phyloP scores from a whole-genome alignment of 23 tunicate species.

The Pegea sp. region DNA sequence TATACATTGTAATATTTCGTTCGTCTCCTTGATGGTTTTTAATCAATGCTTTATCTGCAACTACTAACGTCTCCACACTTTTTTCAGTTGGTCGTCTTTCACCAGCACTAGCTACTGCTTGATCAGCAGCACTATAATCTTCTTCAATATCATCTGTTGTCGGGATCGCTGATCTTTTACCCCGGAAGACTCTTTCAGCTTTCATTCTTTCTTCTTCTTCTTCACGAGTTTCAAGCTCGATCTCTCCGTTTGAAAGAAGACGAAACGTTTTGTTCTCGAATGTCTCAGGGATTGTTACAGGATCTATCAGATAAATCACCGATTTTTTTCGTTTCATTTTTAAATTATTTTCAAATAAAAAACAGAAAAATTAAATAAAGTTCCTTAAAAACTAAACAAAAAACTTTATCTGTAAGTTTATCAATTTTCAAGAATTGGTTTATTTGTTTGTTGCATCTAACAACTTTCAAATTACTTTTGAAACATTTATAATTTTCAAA shows the following conservation, averaged over 20 bases:
- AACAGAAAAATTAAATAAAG: no score
- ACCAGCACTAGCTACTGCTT: not conserved
- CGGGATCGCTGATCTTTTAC: not conserved
- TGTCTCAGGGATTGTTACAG: conserved; percentile 20
- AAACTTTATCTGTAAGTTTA: not conserved
- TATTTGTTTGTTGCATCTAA: no score
- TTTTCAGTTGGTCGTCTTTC: conserved; percentile 10
- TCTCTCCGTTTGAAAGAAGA: conserved; percentile 41
- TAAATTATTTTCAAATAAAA: no score
- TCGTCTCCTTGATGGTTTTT: conserved; percentile 61
- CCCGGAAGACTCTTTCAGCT: conserved; percentile 1
- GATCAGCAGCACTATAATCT: not conserved
- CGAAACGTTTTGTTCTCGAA: conserved; percentile 7
- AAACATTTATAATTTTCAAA: not conserved
- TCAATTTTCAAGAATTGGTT: no score
- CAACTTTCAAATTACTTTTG: no score
- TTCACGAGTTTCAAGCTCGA: conserved; percentile 17
- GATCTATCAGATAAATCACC: conserved; percentile 11
- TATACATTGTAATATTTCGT: conserved; percentile 68
- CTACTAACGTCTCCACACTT: conserved; percentile 76
- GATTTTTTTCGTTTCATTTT: not conserved
- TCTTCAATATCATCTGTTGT: not conserved
- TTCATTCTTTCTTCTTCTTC: not conserved
- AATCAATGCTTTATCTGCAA: conserved; percentile 60
- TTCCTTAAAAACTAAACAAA: not conserved